Evolutionary conservation across 2,113 vertebrate species (phyloP), one percentile per base, ranked within the genome.

Genomic region (Trogon surrucura): DNA sequence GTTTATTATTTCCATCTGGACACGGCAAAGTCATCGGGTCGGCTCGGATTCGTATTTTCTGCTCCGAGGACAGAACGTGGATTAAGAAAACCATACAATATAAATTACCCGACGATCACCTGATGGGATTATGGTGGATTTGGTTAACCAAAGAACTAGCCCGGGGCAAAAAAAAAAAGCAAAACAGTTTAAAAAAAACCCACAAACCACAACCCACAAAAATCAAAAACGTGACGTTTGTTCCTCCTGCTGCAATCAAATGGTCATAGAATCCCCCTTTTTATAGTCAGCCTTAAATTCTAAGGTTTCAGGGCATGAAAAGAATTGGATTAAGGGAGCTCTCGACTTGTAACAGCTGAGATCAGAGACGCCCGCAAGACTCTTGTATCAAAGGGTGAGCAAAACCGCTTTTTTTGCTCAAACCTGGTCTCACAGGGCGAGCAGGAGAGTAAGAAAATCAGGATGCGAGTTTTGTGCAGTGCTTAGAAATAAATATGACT

Each of bases 1-100:
- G 87, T 50, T 97, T 97, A 98, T 97, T 97, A 95, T 88, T 97
- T 97, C 97, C 98, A 98, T 93, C 96, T 97, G 97, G 89, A 89
- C 47, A 74, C 84, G 93, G 78, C 34, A 86, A 83, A 96, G 81
- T 91, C 94, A 90, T 74, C 92, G 66, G 91, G 92, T 90, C 90
- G 79, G 89, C 60, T 85, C 86, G 94, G 95, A 93, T 93, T 96
- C 80, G 62, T 96, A 95, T 95, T 93, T 96, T 96, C 94, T 97
- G 87, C 94, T 91, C 67, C 72, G 34, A 20, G 93, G 91, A 96
- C 95, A 96, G 96, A 97, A 93, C 81, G 72, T 89, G 91, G 88
- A 96, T 97, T 96, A 97, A 97, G 92, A 94, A 69, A 93, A 87
- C 71, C 88, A 91, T 96, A 91, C 96, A 96, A 93, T 88, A 95